These are phyloP conservation scores for Stercorarius parasiticus DNA, from an alignment of 2,113 vertebrate species.

Conservation along the genomic window DNA sequence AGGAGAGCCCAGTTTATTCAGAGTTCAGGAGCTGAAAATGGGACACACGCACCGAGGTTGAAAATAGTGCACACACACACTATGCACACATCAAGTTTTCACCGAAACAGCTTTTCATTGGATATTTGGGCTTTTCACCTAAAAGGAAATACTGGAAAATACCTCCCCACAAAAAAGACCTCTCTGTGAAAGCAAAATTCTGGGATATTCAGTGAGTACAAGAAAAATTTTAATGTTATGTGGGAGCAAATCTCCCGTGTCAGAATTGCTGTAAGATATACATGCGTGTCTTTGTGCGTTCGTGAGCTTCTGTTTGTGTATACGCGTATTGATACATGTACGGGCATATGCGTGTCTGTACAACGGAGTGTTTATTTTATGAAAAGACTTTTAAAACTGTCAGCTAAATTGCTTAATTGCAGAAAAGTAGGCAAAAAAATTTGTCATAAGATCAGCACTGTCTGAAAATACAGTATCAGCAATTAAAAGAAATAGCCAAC, in stretches of 20 bases:
- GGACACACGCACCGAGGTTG: conserved; percentile 65
- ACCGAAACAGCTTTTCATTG: neutral
- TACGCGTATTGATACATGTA: neutral
- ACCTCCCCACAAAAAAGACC: neutral
- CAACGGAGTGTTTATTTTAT: neutral
- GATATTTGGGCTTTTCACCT: neutral
- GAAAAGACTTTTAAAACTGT: neutral
- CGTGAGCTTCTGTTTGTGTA: fast-evolving
- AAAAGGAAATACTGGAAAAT: neutral
- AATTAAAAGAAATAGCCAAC: conserved; percentile 53
- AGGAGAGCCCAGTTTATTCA: conserved; percentile 30
- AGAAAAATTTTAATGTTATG: neutral
- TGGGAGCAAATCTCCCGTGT: neutral
- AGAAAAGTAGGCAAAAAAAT: conserved; percentile 11
- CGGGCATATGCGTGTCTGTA: neutral
- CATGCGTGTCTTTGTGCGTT: neutral
- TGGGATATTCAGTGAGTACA: neutral
- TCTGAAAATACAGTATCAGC: conserved; percentile 50
- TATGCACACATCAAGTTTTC: neutral
- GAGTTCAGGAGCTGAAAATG: conserved; percentile 70
- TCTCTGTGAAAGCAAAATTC: neutral
- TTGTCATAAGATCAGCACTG: conserved; percentile 48
- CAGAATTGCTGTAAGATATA: neutral
- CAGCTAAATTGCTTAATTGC: conserved; percentile 35
- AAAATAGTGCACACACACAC: neutral